Evolutionary conservation across 92 coral and sea anemone genomes (phyloP).

Genomic region (Epizoanthus rinbou): DNA sequence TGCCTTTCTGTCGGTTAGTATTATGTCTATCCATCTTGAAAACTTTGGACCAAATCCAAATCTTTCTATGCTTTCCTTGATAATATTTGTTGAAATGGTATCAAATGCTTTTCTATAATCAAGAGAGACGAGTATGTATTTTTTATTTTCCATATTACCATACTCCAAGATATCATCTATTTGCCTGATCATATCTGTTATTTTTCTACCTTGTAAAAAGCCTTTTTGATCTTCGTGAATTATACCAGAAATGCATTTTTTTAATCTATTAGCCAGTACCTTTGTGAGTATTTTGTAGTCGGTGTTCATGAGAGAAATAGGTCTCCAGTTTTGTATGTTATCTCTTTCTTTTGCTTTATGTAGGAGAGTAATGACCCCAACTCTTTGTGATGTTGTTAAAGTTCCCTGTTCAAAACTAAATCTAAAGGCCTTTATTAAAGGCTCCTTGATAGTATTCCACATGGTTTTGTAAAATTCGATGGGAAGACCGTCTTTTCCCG

Average conservation of each 20-base stretch:
- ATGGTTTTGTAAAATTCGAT: conserved; percentile 18
- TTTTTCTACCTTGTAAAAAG: conserved; percentile 3
- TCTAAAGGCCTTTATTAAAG: conserved; percentile 22
- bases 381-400: conserved; percentile 13
- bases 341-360: conserved; percentile 19
- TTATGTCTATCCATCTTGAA: conserved; percentile 11
- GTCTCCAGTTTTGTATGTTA: conserved; percentile 23
- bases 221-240: conserved; percentile 12
- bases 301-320: conserved; percentile 18
- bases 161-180: conserved; percentile 17
- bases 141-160: conserved; percentile 1
- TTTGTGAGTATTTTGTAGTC: conserved; percentile 22
- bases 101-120: conserved; percentile 12
- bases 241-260: conserved; percentile 4
- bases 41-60: conserved; percentile 11
- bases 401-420: conserved; percentile 18
- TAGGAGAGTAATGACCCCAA: conserved; percentile 17
- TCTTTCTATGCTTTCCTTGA: conserved; percentile 9
- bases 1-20: conserved; percentile 17
- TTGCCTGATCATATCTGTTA: conserved; percentile 23
- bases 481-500: conserved; percentile 21
- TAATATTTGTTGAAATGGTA: conserved; percentile 20
- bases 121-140: conserved; percentile 15
- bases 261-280: conserved; percentile 17
- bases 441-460: conserved; percentile 5